Evolutionary conservation across 2,113 vertebrate species (phyloP).

Genomic region (Psophia crepitans): DNA sequence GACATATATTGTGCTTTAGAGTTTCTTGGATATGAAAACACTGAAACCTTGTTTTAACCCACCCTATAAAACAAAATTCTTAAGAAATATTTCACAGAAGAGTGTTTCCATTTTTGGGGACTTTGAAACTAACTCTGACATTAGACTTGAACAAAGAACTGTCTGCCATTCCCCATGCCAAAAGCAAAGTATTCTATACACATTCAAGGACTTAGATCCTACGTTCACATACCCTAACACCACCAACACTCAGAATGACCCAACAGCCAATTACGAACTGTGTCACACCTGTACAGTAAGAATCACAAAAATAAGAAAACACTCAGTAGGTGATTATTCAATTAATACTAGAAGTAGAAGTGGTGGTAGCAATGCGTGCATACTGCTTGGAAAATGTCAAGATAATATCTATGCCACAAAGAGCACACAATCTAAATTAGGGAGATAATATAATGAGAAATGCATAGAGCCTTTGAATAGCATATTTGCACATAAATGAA

Average conservation of each 20-base stretch:
- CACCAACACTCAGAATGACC: background rate
- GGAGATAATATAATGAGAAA: background rate
- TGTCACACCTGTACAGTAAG: background rate
- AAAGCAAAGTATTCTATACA: background rate
- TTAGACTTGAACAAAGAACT: background rate
- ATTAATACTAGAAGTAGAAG: background rate
- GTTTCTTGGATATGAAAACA: background rate
- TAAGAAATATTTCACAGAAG: background rate
- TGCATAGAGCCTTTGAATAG: background rate
- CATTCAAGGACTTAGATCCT: background rate
- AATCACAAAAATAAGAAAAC: background rate
- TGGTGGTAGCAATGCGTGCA: background rate
- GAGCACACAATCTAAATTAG: background rate
- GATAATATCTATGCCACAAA: background rate
- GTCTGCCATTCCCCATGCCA: background rate
- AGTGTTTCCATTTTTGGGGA: background rate
- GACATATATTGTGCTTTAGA: background rate
- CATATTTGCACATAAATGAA: background rate
- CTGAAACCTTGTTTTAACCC: background rate
- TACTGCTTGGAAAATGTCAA: background rate
- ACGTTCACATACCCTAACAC: background rate
- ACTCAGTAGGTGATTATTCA: background rate
- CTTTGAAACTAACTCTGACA: background rate
- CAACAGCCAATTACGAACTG: background rate
- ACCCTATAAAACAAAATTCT: background rate